Conservation (phyloP, 2,113 vertebrate species). For the Chelonoidis abingdonii region DNA sequence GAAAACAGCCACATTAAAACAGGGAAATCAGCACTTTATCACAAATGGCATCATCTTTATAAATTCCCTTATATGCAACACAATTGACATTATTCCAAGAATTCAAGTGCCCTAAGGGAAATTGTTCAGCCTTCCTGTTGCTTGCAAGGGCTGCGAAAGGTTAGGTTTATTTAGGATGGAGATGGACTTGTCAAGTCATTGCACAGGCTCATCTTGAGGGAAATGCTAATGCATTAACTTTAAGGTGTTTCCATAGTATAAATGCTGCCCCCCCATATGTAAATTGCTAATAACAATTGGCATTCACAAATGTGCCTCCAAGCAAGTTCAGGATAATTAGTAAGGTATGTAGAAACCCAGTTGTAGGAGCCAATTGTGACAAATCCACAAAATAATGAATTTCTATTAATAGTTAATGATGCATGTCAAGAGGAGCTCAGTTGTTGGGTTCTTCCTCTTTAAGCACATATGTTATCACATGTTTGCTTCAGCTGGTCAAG, state of each 20-base stretch:
- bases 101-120: constrained; percentile 53
- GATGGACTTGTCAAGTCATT: constrained; percentile 49
- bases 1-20: constrained; percentile 36
- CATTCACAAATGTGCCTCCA: constrained; percentile 75
- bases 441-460: constrained; percentile 38
- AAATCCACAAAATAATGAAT: constrained; percentile 76
- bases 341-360: constrained; percentile 69
- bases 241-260: constrained; percentile 44
- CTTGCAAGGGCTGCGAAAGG: constrained; percentile 47
- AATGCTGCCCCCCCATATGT: constrained; percentile 57
- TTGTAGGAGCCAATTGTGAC: constrained; percentile 72
- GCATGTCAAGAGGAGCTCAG: constrained; percentile 33
- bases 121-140: constrained; percentile 53
- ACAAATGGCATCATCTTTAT: constrained; percentile 23
- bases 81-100: constrained; percentile 21
- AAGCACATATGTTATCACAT: not conserved
- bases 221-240: constrained; percentile 57
- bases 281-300: constrained; percentile 76
- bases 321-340: constrained; percentile 80
- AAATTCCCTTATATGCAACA: constrained; percentile 17
- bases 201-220: constrained; percentile 52
- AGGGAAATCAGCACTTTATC: constrained; percentile 22
- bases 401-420: constrained; percentile 76
- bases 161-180: constrained; percentile 70
- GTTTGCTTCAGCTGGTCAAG: constrained; percentile 59